Conservation (phyloP, 2,888 invertebrate genomes). For the Synergus umbraculus region DNA sequence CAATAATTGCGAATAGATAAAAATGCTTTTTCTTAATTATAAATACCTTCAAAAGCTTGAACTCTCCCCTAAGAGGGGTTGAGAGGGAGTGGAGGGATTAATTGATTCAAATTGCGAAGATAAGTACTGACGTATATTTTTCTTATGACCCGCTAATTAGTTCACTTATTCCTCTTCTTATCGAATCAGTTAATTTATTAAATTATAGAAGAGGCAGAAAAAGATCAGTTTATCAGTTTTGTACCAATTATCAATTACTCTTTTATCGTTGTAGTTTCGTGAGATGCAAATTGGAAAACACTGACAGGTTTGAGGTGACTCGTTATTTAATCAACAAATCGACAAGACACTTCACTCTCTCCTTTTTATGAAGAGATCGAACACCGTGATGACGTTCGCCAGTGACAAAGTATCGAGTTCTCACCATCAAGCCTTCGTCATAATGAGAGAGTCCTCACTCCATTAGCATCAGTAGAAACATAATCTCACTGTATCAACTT, state of each 20-base stretch:
- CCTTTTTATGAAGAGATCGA: slow-evolving; percentile 27
- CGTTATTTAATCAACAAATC: slow-evolving; percentile 1
- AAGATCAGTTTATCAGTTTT: neutral
- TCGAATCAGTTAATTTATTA: neutral
- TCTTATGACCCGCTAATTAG: neutral
- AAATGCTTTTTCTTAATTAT: no score
- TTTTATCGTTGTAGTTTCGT: neutral
- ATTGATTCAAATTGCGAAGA: no score
- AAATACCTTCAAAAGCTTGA: no score
- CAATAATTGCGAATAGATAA: no score
- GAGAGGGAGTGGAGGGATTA: no score
- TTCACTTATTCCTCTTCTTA: neutral
- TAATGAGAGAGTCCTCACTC: slow-evolving; percentile 33
- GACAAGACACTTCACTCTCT: neutral
- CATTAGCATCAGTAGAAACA: slow-evolving; percentile 56
- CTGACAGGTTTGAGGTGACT: slow-evolving; percentile 11
- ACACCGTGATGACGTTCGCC: neutral
- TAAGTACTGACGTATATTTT: no score
- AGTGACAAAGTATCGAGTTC: slow-evolving; percentile 11
- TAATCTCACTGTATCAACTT: slow-evolving; percentile 56
- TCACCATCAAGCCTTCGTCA: slow-evolving; percentile 12
- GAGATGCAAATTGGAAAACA: neutral
- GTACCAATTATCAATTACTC: neutral
- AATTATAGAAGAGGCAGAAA: neutral
- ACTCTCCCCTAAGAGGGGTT: no score